Evolutionary conservation across 2,888 invertebrate genomes (phyloP), one percentile per base, ranked within the genome.

Genomic region (Drosophila borborema): DNA sequence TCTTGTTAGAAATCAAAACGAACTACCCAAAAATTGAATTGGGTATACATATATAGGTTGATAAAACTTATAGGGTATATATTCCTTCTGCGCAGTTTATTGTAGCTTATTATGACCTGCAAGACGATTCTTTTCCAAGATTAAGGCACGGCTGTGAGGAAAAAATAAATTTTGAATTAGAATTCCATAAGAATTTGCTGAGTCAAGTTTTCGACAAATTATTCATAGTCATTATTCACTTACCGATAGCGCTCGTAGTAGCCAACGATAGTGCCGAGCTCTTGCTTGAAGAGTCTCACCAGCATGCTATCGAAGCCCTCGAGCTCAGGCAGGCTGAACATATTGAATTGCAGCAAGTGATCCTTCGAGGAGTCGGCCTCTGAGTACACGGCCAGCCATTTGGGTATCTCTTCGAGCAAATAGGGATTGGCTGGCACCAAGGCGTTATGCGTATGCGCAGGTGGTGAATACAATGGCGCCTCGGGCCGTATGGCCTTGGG

Each of bases 231-330:
- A 18, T 4, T 38, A 9, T 14, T 5, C 23, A 49, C 90, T 92
- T 91, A 97, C 97, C 97, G 96, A 91, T 97, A 97, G 81, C 96
- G 96, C 94, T 99, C 99, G 92, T 99, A 99, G 91, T 97, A 96
- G 96, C 98, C 98, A 36, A 99, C 99, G 91, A 99, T 97, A 83
- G 97, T 96, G 92, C 99, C 98, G 76, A 99, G 94, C 92, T 99
- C 99, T 92, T 99, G 98, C 92, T 99, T 98, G 93, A 98, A 98
- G 46, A 99, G 95, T 74, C 99, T 95, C 63, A 97, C 98, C 86
- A 99, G 94, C 98, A 99, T 98, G 60, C 98, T 98, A 89, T 98
- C 98, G 92, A 97, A 99, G 92, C 98, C 97, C 92, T 99, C 99
- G 80, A 99, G 94, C 92, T 99, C 98, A 61, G 97, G 97, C 80